These are phyloP conservation scores for Rhinoraja longicauda DNA, from an alignment of 2,797 vertebrate genomes.

Conservation along the genomic window DNA sequence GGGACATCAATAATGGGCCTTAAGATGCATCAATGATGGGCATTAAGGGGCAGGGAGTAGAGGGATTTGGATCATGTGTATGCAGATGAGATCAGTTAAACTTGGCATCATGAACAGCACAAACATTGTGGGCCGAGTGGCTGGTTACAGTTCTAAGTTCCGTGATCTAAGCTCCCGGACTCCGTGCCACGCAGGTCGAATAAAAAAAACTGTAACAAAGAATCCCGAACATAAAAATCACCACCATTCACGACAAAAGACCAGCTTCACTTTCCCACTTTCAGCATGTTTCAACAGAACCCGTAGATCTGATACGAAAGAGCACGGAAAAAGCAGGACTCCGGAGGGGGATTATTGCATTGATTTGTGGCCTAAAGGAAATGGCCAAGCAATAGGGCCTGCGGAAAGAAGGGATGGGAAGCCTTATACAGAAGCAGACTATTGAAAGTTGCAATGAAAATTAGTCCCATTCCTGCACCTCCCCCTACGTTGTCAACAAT, in stretches of 20 bases:
- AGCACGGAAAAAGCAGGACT: background rate
- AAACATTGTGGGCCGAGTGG: too few relatives aligned
- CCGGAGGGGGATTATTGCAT: conserved; percentile 9
- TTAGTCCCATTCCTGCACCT: background rate
- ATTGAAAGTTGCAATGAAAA: conserved; percentile 24
- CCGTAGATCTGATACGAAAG: conserved; percentile 13
- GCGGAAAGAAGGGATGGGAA: conserved; percentile 25
- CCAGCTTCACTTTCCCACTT: background rate
- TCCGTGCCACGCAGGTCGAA: background rate
- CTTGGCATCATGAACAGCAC: too few relatives aligned
- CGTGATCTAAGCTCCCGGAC: too few relatives aligned
- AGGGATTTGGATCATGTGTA: too few relatives aligned
- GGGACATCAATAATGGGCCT: too few relatives aligned
- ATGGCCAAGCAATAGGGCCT: conserved; percentile 20
- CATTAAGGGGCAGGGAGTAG: too few relatives aligned
- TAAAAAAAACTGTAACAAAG: background rate
- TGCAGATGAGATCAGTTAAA: too few relatives aligned
- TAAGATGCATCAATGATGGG: too few relatives aligned
- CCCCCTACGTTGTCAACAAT: background rate
- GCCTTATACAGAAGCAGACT: conserved; percentile 18
- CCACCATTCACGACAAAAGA: background rate
- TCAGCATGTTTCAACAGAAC: background rate
- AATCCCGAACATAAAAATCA: background rate
- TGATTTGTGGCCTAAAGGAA: conserved; percentile 16
- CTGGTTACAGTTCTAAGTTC: too few relatives aligned